phyloP scores from a whole-genome alignment of 1,140 invertebrate genomes.

The Choristoneura fumiferana region DNA sequence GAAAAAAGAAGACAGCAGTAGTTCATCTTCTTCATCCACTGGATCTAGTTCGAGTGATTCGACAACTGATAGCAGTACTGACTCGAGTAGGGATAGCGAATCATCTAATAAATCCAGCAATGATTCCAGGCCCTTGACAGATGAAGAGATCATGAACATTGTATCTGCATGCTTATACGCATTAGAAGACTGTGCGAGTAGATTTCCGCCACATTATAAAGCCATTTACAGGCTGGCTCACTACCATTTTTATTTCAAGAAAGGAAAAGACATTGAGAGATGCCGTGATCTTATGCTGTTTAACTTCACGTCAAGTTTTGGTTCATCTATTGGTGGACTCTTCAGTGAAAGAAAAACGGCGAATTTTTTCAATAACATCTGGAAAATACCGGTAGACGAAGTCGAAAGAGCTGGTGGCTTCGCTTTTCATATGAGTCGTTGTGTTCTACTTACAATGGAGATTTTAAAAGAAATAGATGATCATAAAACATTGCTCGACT shows the following conservation, averaged over 20 bases:
- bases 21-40: slow-evolving; percentile 62
- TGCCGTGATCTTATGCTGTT: slow-evolving; percentile 86
- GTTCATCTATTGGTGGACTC: slow-evolving; percentile 86
- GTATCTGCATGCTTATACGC: slow-evolving; percentile 84
- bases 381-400: slow-evolving; percentile 93
- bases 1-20: slow-evolving; percentile 57
- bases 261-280: slow-evolving; percentile 82
- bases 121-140: slow-evolving; percentile 52
- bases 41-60: slow-evolving; percentile 70
- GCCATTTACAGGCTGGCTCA: slow-evolving; percentile 92
- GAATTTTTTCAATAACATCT: slow-evolving; percentile 96
- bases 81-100: slow-evolving; percentile 62
- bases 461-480: slow-evolving; percentile 89
- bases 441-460: slow-evolving; percentile 89
- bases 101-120: slow-evolving; percentile 55
- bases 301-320: slow-evolving; percentile 81
- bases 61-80: slow-evolving; percentile 63
- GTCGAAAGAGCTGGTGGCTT: slow-evolving; percentile 95
- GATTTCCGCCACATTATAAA: slow-evolving; percentile 96
- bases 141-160: slow-evolving; percentile 72
- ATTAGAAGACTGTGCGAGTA: slow-evolving; percentile 89
- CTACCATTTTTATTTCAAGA: slow-evolving; percentile 88
- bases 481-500: slow-evolving; percentile 87
- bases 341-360: slow-evolving; percentile 90
- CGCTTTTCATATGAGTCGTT: slow-evolving; percentile 93